Evolutionary conservation across 2,797 vertebrate species (phyloP).

Genomic region (Eulemur mongoz): DNA sequence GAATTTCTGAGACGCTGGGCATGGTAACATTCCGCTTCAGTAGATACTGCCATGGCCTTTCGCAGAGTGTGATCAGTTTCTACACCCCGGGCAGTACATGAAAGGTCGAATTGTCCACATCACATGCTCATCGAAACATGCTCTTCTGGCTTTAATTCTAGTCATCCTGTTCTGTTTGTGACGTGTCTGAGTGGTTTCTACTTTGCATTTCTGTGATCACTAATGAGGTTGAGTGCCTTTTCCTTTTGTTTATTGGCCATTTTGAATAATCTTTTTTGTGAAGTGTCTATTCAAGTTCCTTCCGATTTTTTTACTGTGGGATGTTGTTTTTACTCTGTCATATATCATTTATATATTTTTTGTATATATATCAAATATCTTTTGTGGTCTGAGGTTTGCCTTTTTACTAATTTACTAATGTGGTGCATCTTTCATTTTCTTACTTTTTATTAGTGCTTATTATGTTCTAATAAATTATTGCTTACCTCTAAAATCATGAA

Average conservation of each 20-base stretch:
- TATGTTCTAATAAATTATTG: not conserved
- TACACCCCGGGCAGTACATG: fast-evolving
- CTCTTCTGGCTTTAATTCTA: not conserved
- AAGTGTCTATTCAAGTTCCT: not conserved
- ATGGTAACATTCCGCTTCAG: not conserved
- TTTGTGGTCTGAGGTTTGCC: not conserved
- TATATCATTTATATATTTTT: not conserved
- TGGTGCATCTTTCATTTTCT: not conserved
- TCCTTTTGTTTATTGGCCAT: not conserved
- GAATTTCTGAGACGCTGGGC: not conserved
- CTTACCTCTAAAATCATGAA: not conserved
- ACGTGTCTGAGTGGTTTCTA: not conserved
- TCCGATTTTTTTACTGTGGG: not conserved
- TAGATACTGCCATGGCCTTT: not conserved
- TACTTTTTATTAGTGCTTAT: not conserved
- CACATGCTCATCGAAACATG: not conserved
- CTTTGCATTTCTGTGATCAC: not conserved
- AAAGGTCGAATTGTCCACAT: not conserved
- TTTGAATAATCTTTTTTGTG: not conserved
- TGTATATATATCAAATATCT: not conserved
- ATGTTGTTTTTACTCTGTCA: not conserved
- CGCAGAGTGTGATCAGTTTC: not conserved
- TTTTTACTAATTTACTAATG: not conserved
- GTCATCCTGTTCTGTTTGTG: not conserved
- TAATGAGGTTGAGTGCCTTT: not conserved